Evolutionary conservation across 2,113 vertebrate genomes (phyloP), one percentile per base, ranked within the genome.

Genomic region (Empidonax alnorum): DNA sequence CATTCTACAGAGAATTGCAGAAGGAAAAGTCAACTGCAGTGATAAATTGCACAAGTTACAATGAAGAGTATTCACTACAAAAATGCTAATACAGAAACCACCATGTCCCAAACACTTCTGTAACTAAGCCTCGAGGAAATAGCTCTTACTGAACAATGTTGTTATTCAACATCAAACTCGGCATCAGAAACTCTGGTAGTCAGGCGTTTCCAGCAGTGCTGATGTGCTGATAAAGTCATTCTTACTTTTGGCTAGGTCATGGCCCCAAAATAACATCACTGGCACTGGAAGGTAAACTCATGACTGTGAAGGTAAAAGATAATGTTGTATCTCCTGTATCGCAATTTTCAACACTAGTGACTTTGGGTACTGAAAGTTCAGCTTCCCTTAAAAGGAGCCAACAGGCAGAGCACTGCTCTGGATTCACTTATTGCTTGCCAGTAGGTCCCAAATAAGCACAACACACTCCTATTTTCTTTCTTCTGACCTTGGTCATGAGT

Each of bases 211-310:
- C 47, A 91, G 58, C 56, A 72, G 58, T 31, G 33, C 52, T 91
- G 74, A 87, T 94, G 52, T 42, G 55, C 65, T 85, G 75, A 90
- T 92, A 94, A 90, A 82, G 52, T 85, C 35, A 53, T 83, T 85
- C 53, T 71, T 53, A 59, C 35, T 59, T 74, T 78, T 82, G 74
- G 9, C 50, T 61, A 49, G 55, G 80, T 75, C 68, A 37, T 12
- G 4, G 33, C 52, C 46, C 25, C 86, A 69, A 37, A 91, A 95
- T 37, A 86, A 66, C 41, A 53, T 68, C 46, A 53, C 30, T 83
- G 63, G 50, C 28, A 49, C 86, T 80, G 42, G 37, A 31, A 63
- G 39, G 28, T n/a, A 90, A 79, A 53, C 44, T 85, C 44, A 35
- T 33, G n/a, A 30, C 67, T 81, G 42, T 23, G 44, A 44, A 78